Evolutionary conservation across 2,888 invertebrate genomes (phyloP), one percentile per base, ranked within the genome.

Genomic region (Drosophila austrosaltans): DNA sequence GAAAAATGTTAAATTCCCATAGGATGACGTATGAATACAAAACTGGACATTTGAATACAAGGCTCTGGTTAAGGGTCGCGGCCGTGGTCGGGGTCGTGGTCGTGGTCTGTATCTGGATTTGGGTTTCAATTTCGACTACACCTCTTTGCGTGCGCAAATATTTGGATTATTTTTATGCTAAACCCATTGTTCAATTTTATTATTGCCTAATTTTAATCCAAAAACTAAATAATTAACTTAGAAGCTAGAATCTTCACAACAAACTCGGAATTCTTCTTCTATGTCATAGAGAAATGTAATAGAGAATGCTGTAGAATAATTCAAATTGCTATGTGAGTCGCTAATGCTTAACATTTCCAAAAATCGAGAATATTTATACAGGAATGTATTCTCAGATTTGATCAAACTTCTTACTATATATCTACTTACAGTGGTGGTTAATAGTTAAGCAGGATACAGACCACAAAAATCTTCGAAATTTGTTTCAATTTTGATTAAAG

Each of bases 1-100:
- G 69, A 57, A 71, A 65, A 69, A 62, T 60, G 44, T 53, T 53
- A 61, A 73, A 80, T 77, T 86, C 81, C 81, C 79, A 73, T 76
- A 79, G 72, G 75, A 81, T 71, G 72, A 75, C 78, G 42, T 44
- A 62, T 53, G 30, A 44, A 32, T 58, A 57, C 65, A 68, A 42
- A 67, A 28, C 61, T 32, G 48, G 48, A 48, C 48, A 39, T 22
- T 39, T 57, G 22, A 16, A 10, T 56, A 56, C 16, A 20, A 36
- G 32, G 7, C 16, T 30, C 30, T 32, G 20, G 32, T 7, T 48
- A 8, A 5, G 20, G 44, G 44, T 48, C 44, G 6, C 5, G 44
- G 1, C 20, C 44, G n/a, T 36, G 6, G 28, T 32, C 32, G 32
- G 1, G 6, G 5, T 36, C 36, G 36, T 8, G 40, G n/a, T 48